Base-by-base conservation (phyloP, 2,113 vertebrate species). In the Arothron firmamentum region DNA sequence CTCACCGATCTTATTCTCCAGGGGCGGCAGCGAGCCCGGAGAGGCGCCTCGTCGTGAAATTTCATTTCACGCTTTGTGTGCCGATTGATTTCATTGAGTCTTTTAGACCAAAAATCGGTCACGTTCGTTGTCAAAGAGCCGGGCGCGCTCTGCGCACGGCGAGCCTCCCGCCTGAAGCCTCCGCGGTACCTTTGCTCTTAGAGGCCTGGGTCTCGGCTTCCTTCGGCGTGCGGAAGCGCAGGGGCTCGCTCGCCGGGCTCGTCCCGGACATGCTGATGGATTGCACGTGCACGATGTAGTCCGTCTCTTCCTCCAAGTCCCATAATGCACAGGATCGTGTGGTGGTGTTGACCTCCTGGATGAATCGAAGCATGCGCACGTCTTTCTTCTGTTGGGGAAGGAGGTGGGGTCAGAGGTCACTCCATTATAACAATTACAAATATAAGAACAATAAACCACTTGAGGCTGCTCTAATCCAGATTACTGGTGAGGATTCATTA, bases 331-430 rank as follows among this genome's bases (percentile, higher is more conserved):
- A 98, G 47, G 93, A 97, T 70, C 92, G 93, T 2, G 94, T 97
- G 87, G 96, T 98, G 72, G 96, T 98, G 91, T 98, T 98, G 85
- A 98, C 94, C 88, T 98, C 96, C 92, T 98, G 96, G 89, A 98
- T 98, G 89, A 98, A 96, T 77, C 96, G 93, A 74, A 98, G 91
- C 96, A 96, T 98, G 84, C 91, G 91, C 79, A 96, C 94, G 0
- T 96, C 93, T 87, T 97, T 97, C 88, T 96, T 97, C 95, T 98
- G 91, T 84, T 28, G 60, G 38, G 52, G 55, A 0, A 31, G 1
- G 38, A 78, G 28, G 72, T 4, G 6, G 17, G n/a, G 64, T 46
- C 34, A 38, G 34, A 8, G 28, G 28, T 9, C 28, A 9, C 28
- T 31, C 21, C 2, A 3, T 23, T 23, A 23, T 23, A 23, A 31